Base-by-base conservation (phyloP, 2,888 invertebrate genomes). In the Chymomyza amoena region DNA sequence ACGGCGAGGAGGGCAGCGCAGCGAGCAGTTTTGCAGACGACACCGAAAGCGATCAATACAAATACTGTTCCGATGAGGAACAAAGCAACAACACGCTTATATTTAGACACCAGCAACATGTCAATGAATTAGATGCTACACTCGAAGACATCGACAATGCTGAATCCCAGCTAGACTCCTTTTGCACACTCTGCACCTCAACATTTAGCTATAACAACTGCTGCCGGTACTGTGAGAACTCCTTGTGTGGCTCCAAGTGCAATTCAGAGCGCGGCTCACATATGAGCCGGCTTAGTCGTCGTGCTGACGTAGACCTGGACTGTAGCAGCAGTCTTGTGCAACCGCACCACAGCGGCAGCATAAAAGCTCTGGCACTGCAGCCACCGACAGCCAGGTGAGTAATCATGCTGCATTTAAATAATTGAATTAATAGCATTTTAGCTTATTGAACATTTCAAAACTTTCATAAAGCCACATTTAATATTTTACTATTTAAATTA, bases 131-230 rank as follows among this genome's bases (percentile, higher is more conserved):
- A 7, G n/a, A 72, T 73, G 72, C 61, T 16, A 45, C 63, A 50
- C 32, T 10, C 15, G 66, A 64, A 4, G 64, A 64, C 28, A 13
- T 32, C 68, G 70, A 81, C 32, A 85, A 77, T 4, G 80, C 79
- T 20, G 89, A 89, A 45, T 81, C 82, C 15, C 84, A 87, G 51
- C 78, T 91, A 62, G 91, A 91, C 75, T 92, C 91, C 6, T 91
- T 91, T 72, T 92, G 92, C 68, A 92, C 92, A 1, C 76, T 92
- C 5, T 92, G 92, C 78, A 92, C 92, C 6, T 92, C 92, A 9
- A 90, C 91, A n/a, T 92, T 92, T 73, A 92, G 91, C 76, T 92
- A 91, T 70, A 91, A 90, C 59, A 90, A 90, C 66, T 91, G 91
- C 71, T 90, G 91, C 28, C 89, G 90, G 57, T 89, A 78, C 74